Evolutionary conservation across 2,888 invertebrate genomes (phyloP), one percentile per base, ranked within the genome.

Genomic region (Polia nebulosa): DNA sequence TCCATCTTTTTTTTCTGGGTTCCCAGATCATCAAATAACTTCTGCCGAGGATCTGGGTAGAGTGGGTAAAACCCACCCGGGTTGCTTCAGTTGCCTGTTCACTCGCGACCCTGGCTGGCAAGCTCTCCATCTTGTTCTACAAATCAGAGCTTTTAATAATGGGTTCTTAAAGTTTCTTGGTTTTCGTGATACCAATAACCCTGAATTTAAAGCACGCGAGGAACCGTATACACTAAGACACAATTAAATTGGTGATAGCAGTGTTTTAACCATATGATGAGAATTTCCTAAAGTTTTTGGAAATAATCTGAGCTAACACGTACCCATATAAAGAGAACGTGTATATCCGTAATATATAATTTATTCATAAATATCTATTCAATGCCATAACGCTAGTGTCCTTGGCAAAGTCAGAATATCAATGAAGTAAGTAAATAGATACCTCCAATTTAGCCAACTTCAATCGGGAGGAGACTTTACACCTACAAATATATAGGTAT

Each of bases 181-280:
- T 20, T 41, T n/a, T 51, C 13, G 1, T 7, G 11, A 45, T 39
- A 45, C 17, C 4, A 17, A 0, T 29, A 62, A 8, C 47, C 62
- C 62, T 62, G 22, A n/a, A 62, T 41, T 41, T 44, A 59, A 52
- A 72, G 27, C 62, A 72, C 39, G 41, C 41, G 17, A 49, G 39
- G 27, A 27, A 47, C 22, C 22, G 27, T 55, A 34, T 34, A n/a
- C n/a, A n/a, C n/a, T n/a, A n/a, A 13, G 51, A 8, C n/a, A 25
- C 22, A 53, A 52, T 66, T 0, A 22, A 34, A 45, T 45, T 29
- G 20, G n/a, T 66, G 20, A 22, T 44, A 44, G 0, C 15, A 41
- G 20, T 29, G 25, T 20, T 36, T 36, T 11, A 13, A 36, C 13
- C 36, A 36, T n/a, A n/a, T n/a, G n/a, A n/a, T n/a, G n/a, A n/a